Evolutionary conservation across 1,140 invertebrate genomes (phyloP).

Genomic region (Lordiphosa clarofinis): DNA sequence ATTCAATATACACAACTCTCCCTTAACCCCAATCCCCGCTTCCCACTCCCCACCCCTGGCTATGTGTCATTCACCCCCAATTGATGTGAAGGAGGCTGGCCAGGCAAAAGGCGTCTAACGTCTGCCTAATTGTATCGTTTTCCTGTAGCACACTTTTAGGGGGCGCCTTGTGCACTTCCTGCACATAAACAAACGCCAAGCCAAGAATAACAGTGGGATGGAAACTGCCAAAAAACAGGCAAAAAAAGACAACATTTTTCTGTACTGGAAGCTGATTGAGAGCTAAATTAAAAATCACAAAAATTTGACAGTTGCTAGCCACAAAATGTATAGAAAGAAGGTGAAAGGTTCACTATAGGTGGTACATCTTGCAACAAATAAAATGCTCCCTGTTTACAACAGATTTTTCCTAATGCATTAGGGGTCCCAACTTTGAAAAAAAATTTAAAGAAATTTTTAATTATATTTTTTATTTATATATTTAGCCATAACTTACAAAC

Average conservation of each 20-base stretch:
- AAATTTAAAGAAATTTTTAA: too few species aligned
- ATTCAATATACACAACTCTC: not conserved
- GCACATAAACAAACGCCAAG: slow-evolving; percentile 61
- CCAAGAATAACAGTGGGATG: not conserved
- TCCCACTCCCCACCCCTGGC: not conserved
- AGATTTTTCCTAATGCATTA: too few species aligned
- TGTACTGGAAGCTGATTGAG: too few species aligned
- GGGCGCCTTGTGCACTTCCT: slow-evolving; percentile 59
- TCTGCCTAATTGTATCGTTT: slow-evolving; percentile 67
- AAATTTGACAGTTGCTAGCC: not conserved
- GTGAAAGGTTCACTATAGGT: too few species aligned
- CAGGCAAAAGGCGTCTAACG: slow-evolving; percentile 48
- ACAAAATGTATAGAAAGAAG: not conserved
- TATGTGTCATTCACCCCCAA: slow-evolving; percentile 57
- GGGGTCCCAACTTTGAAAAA: too few species aligned
- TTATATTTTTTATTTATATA: too few species aligned
- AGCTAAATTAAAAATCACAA: too few species aligned
- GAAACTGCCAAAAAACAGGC: not conserved
- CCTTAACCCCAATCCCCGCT: not conserved
- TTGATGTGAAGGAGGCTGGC: slow-evolving; percentile 26
- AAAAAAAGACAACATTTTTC: too few species aligned
- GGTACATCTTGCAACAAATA: too few species aligned
- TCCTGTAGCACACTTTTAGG: slow-evolving; percentile 57
- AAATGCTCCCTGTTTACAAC: too few species aligned
- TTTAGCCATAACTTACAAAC: too few species aligned